phyloP scores from a whole-genome alignment of 2,113 vertebrate species.

The Gymnogyps californianus region DNA sequence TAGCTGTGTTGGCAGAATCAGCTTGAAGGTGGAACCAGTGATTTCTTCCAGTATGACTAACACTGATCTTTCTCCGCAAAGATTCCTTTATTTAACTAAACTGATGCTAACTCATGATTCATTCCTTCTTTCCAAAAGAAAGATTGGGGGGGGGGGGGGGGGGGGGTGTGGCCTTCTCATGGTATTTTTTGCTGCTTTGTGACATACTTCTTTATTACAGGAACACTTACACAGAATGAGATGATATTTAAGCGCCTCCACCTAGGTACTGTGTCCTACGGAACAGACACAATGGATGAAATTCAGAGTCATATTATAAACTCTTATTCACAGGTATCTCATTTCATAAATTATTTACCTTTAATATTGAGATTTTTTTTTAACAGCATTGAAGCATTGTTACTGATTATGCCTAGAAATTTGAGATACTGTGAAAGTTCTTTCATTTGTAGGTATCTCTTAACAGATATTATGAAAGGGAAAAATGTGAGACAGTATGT shows the following conservation, averaged over 20 bases:
- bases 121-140: neutral
- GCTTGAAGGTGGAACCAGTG: neutral
- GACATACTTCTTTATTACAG: conserved; percentile 62
- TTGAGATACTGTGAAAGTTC: neutral
- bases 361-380: neutral
- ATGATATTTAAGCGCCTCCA: conserved; percentile 98
- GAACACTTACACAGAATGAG: conserved; percentile 96
- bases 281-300: conserved; percentile 97
- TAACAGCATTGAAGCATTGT: neutral
- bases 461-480: neutral
- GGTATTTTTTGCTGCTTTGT: neutral
- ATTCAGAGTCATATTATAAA: conserved; percentile 89
- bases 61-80: neutral
- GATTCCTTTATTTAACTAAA: neutral
- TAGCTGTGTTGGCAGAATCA: neutral
- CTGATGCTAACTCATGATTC: neutral
- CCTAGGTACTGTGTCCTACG: conserved; percentile 94
- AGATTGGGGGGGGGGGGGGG: too few species aligned
- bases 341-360: neutral
- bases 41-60: neutral
- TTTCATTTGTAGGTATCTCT: neutral
- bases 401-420: neutral
- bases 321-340: conserved; percentile 84
- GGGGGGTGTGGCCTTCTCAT: neutral
- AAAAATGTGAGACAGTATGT: neutral